phyloP scores from a whole-genome alignment of 2,888 invertebrate genomes.

The Halocaridina rubra region DNA sequence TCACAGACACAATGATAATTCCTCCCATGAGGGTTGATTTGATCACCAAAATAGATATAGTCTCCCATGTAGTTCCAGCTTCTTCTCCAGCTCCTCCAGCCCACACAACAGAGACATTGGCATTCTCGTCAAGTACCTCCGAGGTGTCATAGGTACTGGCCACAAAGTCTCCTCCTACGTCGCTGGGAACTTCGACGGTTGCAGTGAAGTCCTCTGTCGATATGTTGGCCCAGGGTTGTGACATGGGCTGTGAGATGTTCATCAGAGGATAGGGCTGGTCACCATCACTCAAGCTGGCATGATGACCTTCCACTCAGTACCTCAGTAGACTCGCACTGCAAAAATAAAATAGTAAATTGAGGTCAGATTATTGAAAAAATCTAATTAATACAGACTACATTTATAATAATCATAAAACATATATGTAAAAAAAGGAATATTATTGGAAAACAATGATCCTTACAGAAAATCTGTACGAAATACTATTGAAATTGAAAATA shows the following conservation, averaged over 20 bases:
- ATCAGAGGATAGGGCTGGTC: conserved; percentile 30
- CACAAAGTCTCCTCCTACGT: not conserved
- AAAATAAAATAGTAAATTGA: no score
- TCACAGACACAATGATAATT: conserved; percentile 88
- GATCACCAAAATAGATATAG: conserved; percentile 39
- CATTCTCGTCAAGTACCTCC: conserved; percentile 6
- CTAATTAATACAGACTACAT: no score
- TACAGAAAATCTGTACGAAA: not conserved
- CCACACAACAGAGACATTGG: conserved; percentile 26
- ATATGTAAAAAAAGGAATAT: no score
- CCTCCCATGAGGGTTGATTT: conserved; percentile 74
- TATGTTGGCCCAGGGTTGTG: conserved; percentile 44
- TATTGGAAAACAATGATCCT: not conserved
- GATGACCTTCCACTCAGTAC: conserved; percentile 6
- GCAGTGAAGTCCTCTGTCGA: not conserved
- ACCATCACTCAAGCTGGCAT: conserved; percentile 6
- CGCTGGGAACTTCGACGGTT: conserved; percentile 1
- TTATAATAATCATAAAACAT: not conserved
- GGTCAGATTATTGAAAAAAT: no score
- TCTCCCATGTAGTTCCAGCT: conserved; percentile 28
- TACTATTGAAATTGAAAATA: no score
- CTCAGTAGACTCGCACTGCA: not conserved
- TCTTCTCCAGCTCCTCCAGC: not conserved
- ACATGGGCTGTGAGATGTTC: conserved; percentile 36
- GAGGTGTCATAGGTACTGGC: not conserved